A percentile compares a stretch with the other conserved stretches of the same genome.
Conservation (phyloP, 2,888 invertebrate genomes). For the Platycnemis pennipes region DNA sequence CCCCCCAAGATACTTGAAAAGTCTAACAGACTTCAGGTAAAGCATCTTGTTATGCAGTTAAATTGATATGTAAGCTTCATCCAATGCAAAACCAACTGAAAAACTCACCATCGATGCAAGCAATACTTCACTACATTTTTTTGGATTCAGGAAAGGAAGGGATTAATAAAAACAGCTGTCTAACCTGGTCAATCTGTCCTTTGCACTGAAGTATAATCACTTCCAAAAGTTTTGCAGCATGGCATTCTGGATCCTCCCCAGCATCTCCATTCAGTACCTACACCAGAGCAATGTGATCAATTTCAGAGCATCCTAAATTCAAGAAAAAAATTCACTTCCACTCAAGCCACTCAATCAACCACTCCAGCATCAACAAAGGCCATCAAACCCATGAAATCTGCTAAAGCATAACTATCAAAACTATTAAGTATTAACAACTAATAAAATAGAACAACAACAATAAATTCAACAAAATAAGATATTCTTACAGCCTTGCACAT, state of each 20-base stretch:
- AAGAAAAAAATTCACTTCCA: neutral
- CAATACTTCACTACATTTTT: neutral
- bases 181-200: constrained; percentile 89
- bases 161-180: constrained; percentile 38
- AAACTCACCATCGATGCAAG: neutral
- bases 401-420: too few species aligned
- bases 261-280: constrained; percentile 85
- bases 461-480: neutral
- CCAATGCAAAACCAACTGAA: neutral
- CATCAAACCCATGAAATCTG: neutral
- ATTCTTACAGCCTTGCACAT: constrained; percentile 92
- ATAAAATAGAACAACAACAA: too few species aligned
- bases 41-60: too few species aligned
- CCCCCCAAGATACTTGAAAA: too few species aligned
- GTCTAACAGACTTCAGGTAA: too few species aligned
- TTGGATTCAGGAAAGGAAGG: neutral
- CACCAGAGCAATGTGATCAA: constrained; percentile 47
- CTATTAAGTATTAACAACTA: too few species aligned
- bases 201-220: constrained; percentile 97
- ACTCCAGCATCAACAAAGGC: neutral
- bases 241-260: constrained; percentile 96
- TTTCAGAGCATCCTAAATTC: neutral
- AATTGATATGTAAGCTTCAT: too few species aligned
- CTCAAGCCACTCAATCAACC: neutral
- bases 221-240: constrained; percentile 98